Base-by-base conservation (phyloP, 2,797 vertebrate genomes). In the Microcaecilia unicolor region DNA sequence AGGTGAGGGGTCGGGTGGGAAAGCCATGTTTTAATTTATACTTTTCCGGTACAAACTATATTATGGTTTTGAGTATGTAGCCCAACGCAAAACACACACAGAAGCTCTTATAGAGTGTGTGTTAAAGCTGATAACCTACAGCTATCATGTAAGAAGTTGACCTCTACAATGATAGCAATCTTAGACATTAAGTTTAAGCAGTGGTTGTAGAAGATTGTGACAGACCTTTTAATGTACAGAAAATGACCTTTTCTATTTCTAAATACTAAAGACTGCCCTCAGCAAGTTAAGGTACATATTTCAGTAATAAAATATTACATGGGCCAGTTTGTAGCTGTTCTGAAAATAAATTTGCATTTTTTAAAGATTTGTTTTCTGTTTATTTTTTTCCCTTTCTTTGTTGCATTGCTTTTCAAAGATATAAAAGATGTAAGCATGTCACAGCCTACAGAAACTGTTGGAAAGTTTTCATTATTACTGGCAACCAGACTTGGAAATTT, bases 1-100 rank as follows among this genome's bases (percentile, higher is more conserved):
- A n/a, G n/a, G n/a, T n/a, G n/a, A n/a, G n/a, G n/a, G n/a, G n/a
- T n/a, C n/a, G n/a, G 44, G 45, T 16, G 30, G 48, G 38, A 15
- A 49, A 63, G 17, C 41, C 38, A 47, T 60, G 56, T 68, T 44
- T 47, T 46, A 36, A 43, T 35, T 30, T 34, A 28, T 44, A 35
- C 31, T 26, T 32, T 64, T 52, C 31, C 39, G 51, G 4, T 9
- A n/a, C n/a, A 47, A 37, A 41, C 39, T 22, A 31, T 34, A 13
- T 35, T 24, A 34, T 48, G 43, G 7, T 13, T 25, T 5, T 63
- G 33, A 48, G 25, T 40, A 55, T 34, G 43, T 45, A n/a, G n/a
- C n/a, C n/a, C 18, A 22, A 27, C 18, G 40, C 44, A 37, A 49
- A 49, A 31, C 18, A 11, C 5, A 35, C 10, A 52, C 18, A 58